A percentile compares a stretch with the other conserved stretches of the same genome.
phyloP scores from a whole-genome alignment of 1,140 invertebrate genomes.

The Drosophila pseudoananassae region DNA sequence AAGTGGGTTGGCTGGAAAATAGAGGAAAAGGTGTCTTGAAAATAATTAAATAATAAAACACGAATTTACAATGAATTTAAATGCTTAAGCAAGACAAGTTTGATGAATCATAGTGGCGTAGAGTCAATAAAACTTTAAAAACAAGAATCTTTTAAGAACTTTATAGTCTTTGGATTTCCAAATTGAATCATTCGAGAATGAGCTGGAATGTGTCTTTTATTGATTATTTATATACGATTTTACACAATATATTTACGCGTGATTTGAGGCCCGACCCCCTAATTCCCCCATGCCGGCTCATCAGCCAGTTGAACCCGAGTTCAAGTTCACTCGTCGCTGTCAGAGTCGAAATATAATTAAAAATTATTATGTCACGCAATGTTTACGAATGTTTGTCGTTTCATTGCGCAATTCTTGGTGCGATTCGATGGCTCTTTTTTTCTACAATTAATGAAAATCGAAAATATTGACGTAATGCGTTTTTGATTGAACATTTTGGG shows the following conservation, averaged over 20 bases:
- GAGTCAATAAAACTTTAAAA: slow-evolving; percentile 7
- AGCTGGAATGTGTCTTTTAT: slow-evolving; percentile 25
- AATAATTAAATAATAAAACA: slow-evolving; percentile 47
- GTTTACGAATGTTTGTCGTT: slow-evolving; percentile 50
- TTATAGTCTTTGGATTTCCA: not conserved
- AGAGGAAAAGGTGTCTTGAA: slow-evolving; percentile 26
- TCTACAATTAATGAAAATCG: slow-evolving; percentile 52
- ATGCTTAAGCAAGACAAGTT: slow-evolving; percentile 3
- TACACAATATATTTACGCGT: slow-evolving; percentile 48
- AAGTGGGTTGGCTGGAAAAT: slow-evolving; percentile 34
- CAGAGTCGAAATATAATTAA: slow-evolving; percentile 62
- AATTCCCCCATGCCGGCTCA: not conserved
- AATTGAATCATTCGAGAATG: slow-evolving; percentile 1
- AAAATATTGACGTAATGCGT: slow-evolving; percentile 71
- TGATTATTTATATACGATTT: slow-evolving; percentile 55
- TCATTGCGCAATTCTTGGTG: slow-evolving; percentile 46
- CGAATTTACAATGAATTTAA: slow-evolving; percentile 25
- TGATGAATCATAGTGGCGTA: slow-evolving; percentile 25
- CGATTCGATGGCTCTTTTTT: slow-evolving; percentile 40
- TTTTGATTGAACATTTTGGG: slow-evolving; percentile 74
- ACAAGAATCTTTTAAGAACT: slow-evolving; percentile 11
- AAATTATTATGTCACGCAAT: slow-evolving; percentile 76
- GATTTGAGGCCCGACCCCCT: slow-evolving; percentile 29
- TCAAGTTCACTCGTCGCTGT: slow-evolving; percentile 60
- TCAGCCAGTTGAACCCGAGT: slow-evolving; percentile 55